Base-by-base conservation (phyloP, 2,113 vertebrate species). In the Bos indicus region DNA sequence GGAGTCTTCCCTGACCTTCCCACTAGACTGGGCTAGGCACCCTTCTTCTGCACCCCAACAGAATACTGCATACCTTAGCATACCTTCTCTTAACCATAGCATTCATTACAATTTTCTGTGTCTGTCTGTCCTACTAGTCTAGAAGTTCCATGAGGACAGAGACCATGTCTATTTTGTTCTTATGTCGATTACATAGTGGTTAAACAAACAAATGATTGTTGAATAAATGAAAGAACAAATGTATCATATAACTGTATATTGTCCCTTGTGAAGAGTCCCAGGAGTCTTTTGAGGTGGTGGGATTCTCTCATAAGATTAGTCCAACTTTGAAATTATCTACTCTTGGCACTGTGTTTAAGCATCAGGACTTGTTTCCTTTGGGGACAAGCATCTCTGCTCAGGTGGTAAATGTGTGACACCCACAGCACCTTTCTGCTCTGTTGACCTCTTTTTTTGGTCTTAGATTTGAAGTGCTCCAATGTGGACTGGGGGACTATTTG, bases 161-260 rank as follows among this genome's bases (percentile, higher is more conserved):
- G 13, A 56, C 4, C 15, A 54, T 36, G 15, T 52, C 11, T 86
- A 26, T 71, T 60, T 88, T 94, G 5, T 91, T 90, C 7, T 3
- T 87, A 2, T 57, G 52, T 52, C 16, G 6, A 51, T 40, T 40
- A 43, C 43, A 82, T 36, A 77, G 36, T 56, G n/a, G 25, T 82
- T 94, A 23, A 62, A 83, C 28, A 62, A 91, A 94, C 48, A 92
- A 67, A 81, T 52, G 54, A 51, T 67, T 59, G 46, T 46, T 90
- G 43, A 97, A 89, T 60, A 95, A 96, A 80, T 25, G 36, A 85
- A 95, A 71, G 17, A 82, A 82, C 30, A 90, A 95, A 13, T 40
- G 19, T 12, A 74, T 74, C n/a, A 74, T 74, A 74, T 83, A 6
- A 92, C 30, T 92, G n/a, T n/a, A 84, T 82, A 80, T 10, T 84